Evolutionary conservation across 2,797 vertebrate genomes (phyloP).

Genomic region (Labroides dimidiatus): DNA sequence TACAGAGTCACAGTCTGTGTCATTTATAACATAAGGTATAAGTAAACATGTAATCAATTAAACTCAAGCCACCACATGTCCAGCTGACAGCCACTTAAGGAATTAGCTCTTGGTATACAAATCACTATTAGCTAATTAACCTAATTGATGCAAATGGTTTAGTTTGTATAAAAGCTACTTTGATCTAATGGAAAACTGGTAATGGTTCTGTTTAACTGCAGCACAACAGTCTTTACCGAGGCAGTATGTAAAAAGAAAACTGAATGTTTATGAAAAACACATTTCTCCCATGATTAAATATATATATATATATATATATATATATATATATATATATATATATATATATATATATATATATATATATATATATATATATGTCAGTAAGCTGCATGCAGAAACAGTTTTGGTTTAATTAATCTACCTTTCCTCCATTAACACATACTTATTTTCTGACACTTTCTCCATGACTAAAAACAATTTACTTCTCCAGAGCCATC

Average conservation of each 20-base stretch:
- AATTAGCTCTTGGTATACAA: slow-evolving; percentile 74
- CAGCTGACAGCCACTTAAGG: slow-evolving; percentile 77
- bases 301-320: too few species aligned
- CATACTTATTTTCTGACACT: slow-evolving; percentile 9
- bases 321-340: too few species aligned
- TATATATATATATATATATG: too few species aligned
- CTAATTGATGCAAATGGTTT: slow-evolving; percentile 78
- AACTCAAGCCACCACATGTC: slow-evolving; percentile 60
- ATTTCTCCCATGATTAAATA: slow-evolving; percentile 27
- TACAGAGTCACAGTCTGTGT: slow-evolving; percentile 1
- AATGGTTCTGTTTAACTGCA: slow-evolving; percentile 37
- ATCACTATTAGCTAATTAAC: slow-evolving; percentile 78
- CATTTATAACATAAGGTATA: slow-evolving; percentile 24
- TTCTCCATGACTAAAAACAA: slow-evolving; percentile 22
- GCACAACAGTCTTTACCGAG: too few species aligned
- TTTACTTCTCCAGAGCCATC: slow-evolving; percentile 31
- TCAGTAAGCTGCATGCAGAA: neutral
- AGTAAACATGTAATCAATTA: slow-evolving; percentile 66
- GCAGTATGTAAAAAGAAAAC: too few species aligned
- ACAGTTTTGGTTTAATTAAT: slow-evolving; percentile 9
- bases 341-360: too few species aligned
- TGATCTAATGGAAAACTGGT: slow-evolving; percentile 57
- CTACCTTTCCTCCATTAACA: slow-evolving; percentile 13
- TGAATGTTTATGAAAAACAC: slow-evolving; percentile 33
- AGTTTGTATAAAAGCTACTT: slow-evolving; percentile 48